Evolutionary conservation across 2,888 invertebrate species (phyloP).

Genomic region (Macropis europaea): DNA sequence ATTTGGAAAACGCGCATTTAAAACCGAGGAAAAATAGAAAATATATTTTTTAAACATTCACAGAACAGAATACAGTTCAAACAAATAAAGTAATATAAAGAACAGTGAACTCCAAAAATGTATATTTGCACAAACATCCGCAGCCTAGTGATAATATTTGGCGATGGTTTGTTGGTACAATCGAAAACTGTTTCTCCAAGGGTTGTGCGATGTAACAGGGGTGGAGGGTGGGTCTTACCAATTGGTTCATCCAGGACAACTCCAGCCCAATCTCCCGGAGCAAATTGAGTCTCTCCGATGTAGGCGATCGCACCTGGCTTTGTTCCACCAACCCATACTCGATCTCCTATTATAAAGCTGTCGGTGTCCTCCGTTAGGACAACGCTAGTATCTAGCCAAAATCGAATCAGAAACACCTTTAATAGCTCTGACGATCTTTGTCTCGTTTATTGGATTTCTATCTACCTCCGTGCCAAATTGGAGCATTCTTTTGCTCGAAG

Average conservation of each 20-base stretch:
- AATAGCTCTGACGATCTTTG: background rate
- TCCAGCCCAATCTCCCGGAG: conserved; percentile 99
- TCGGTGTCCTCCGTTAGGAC: conserved; percentile 94
- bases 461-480: background rate
- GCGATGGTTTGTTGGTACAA: too few species aligned
- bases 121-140: too few species aligned
- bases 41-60: too few species aligned
- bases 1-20: too few species aligned
- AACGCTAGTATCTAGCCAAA: conserved; percentile 88
- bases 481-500: too few species aligned
- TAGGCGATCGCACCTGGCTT: conserved; percentile 96
- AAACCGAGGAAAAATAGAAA: too few species aligned
- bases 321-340: conserved; percentile 95
- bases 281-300: conserved; percentile 97
- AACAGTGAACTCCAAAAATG: too few species aligned
- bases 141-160: too few species aligned
- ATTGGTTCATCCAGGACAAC: conserved; percentile 97
- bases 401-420: conserved; percentile 30
- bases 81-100: too few species aligned
- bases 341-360: conserved; percentile 97
- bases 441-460: background rate
- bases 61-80: too few species aligned
- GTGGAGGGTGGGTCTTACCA: conserved; percentile 82
- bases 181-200: too few species aligned
- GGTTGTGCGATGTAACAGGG: too few species aligned